Conservation (phyloP, 2,797 vertebrate species). For the Hapalemur alaotrensis region DNA sequence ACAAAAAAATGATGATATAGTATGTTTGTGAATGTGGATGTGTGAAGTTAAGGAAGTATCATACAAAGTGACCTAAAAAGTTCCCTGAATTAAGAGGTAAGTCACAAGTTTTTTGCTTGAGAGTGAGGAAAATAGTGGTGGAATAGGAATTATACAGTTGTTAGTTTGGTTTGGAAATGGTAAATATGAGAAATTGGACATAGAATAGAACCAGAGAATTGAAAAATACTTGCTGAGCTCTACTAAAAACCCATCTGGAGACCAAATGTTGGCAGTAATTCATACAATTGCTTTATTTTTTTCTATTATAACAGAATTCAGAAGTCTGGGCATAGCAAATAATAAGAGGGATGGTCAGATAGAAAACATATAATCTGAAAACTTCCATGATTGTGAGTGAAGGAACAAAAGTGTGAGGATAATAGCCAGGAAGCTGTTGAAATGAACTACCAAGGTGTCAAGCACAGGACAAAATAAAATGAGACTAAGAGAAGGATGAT, state of each 20-base stretch:
- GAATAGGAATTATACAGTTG: not conserved
- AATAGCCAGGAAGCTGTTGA: not conserved
- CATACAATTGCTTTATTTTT: slow-evolving; percentile 45
- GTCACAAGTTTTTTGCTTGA: not conserved
- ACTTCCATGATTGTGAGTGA: not conserved
- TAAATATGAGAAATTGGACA: not conserved
- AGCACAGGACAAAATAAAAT: not conserved
- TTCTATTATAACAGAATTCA: slow-evolving; percentile 26
- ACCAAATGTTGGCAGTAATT: slow-evolving; percentile 10
- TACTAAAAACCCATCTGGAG: slow-evolving; percentile 57
- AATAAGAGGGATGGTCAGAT: not conserved
- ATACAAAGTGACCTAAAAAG: not conserved
- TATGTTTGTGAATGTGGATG: not conserved
- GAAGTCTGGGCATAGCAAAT: slow-evolving; percentile 20
- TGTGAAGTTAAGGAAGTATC: not conserved
- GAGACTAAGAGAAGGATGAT: not conserved
- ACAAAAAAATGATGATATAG: not conserved
- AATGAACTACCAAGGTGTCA: not conserved
- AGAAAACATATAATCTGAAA: slow-evolving; percentile 7
- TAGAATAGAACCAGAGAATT: not conserved
- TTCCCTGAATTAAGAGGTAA: not conserved
- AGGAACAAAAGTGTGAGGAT: not conserved
- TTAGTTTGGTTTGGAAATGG: slow-evolving; percentile 27
- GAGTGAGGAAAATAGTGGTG: not conserved
- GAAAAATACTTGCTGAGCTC: slow-evolving; percentile 52